Conservation (phyloP, 53 echinoderm and acorn worm species). For the Hippasteria phrygiana region DNA sequence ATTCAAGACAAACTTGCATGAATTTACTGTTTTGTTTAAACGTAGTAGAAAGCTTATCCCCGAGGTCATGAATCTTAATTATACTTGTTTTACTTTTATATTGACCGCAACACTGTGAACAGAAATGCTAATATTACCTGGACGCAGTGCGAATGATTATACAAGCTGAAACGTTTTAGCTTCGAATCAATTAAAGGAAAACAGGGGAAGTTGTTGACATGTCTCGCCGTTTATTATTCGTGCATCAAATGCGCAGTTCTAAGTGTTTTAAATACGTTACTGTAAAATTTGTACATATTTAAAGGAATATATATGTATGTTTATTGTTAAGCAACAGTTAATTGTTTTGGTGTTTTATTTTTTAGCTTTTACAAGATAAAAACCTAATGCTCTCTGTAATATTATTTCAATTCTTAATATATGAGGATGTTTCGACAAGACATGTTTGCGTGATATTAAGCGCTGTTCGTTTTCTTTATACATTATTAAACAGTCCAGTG, state of each 20-base stretch:
- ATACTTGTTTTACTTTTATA: too few species aligned
- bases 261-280: background rate
- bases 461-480: background rate
- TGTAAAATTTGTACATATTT: slow-evolving; percentile 56
- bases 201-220: background rate
- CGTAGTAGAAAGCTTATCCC: too few species aligned
- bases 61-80: too few species aligned
- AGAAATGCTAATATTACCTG: background rate
- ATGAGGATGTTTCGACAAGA: background rate
- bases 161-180: background rate
- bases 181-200: background rate
- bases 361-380: background rate
- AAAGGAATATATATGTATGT: slow-evolving; percentile 64
- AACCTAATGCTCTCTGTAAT: background rate
- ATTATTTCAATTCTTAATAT: background rate
- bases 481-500: background rate
- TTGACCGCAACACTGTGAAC: too few species aligned
- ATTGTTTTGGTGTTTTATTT: background rate
- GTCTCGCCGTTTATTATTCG: background rate
- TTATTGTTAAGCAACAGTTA: slow-evolving; percentile 33
- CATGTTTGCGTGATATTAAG: slow-evolving; percentile 3
- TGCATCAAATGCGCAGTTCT: slow-evolving; percentile 34
- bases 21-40: too few species aligned
- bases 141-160: too few species aligned
- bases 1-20: too few species aligned